Conservation (phyloP, 2,113 vertebrate genomes). For the Synodontis membranacea region DNA sequence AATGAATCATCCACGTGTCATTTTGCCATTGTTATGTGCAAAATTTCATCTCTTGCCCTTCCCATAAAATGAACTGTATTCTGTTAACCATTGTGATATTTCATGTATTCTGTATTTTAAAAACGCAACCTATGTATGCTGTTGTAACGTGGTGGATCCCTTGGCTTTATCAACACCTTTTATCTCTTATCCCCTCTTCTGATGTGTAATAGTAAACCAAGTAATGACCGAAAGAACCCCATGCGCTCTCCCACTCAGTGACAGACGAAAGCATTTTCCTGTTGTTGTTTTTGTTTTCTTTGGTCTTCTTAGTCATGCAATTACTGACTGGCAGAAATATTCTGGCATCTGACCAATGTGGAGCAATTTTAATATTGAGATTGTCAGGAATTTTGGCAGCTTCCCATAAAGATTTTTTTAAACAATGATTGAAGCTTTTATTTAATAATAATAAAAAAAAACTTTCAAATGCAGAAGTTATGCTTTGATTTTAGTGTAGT, state of each 20-base stretch:
- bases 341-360: not conserved
- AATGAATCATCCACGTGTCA: constrained; percentile 36
- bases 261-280: not conserved
- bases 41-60: not conserved
- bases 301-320: not conserved
- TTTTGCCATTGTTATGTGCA: not conserved
- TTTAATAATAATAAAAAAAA: not conserved
- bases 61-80: not conserved
- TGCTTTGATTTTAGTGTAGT: not conserved
- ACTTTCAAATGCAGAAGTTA: not conserved
- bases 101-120: not conserved
- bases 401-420: not conserved
- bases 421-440: not conserved
- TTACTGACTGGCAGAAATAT: not conserved
- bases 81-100: not conserved
- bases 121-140: not conserved
- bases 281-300: not conserved
- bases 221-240: not conserved
- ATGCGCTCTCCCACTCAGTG: not conserved
- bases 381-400: not conserved
- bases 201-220: not conserved
- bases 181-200: not conserved
- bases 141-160: not conserved
- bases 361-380: not conserved
- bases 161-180: not conserved